phyloP scores from a whole-genome alignment of 2,888 invertebrate species.

The Ormyrus nitidulus region DNA sequence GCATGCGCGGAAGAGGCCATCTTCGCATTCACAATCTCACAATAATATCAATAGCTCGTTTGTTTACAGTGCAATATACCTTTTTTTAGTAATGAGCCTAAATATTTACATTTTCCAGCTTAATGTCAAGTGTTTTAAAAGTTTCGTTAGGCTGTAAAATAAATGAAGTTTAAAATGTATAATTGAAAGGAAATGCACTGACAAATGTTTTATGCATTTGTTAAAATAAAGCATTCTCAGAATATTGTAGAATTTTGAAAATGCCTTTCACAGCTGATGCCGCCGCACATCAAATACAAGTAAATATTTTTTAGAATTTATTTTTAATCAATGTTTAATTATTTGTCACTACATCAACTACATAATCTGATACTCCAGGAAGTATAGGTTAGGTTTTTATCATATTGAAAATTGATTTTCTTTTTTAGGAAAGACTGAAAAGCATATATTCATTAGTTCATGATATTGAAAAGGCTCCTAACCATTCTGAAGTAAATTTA shows the following conservation, averaged over 20 bases:
- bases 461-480: constrained; percentile 88
- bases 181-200: no score
- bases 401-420: constrained; percentile 7
- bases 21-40: no score
- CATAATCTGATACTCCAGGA: background rate
- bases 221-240: background rate
- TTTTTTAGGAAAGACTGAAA: constrained; percentile 85
- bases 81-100: no score
- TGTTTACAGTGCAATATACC: no score
- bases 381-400: constrained; percentile 18
- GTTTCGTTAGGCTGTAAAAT: no score
- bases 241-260: constrained; percentile 31
- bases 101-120: no score
- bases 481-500: constrained; percentile 88
- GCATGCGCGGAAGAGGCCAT: no score
- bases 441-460: constrained; percentile 86
- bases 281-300: constrained; percentile 84
- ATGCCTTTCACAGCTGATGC: constrained; percentile 89
- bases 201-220: background rate
- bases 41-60: no score
- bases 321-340: constrained; percentile 24
- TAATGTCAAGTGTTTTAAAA: no score
- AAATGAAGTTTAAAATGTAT: no score
- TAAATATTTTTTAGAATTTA: constrained; percentile 57
- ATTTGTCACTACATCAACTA: background rate